phyloP scores from a whole-genome alignment of 2,113 vertebrate genomes.

The Dicerorhinus sumatrensis region DNA sequence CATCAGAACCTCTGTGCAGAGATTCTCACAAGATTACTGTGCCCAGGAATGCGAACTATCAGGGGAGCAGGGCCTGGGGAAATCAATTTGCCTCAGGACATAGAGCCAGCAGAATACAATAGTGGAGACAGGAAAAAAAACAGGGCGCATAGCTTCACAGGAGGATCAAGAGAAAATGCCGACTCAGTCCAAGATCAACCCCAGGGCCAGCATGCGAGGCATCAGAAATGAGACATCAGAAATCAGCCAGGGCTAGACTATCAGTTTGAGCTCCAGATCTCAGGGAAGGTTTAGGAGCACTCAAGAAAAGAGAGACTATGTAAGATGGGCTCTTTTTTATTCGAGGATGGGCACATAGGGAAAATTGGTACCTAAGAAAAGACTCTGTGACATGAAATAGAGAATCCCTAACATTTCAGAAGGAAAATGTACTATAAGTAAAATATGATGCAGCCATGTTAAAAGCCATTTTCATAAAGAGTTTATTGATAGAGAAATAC shows the following conservation, averaged over 20 bases:
- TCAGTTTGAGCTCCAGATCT: background rate
- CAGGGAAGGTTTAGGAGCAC: background rate
- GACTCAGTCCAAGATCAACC: background rate
- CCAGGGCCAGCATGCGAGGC: fast-evolving
- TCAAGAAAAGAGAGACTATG: background rate
- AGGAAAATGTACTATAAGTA: background rate
- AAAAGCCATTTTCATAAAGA: background rate
- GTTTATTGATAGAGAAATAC: background rate
- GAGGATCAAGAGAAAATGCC: background rate
- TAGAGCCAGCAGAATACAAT: no score
- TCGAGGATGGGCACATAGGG: background rate
- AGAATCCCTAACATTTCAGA: background rate
- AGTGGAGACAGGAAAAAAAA: background rate
- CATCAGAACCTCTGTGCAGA: background rate
- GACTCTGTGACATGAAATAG: background rate
- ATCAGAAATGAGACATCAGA: background rate
- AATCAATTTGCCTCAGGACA: background rate
- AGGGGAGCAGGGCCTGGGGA: background rate
- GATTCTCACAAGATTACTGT: background rate
- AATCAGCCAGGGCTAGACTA: background rate
- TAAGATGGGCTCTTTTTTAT: background rate
- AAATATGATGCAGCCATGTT: background rate
- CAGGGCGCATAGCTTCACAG: background rate
- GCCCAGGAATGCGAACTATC: background rate
- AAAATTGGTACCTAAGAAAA: background rate